phyloP scores from a whole-genome alignment of 2,888 invertebrate genomes.

The Athripsodes cinereus region DNA sequence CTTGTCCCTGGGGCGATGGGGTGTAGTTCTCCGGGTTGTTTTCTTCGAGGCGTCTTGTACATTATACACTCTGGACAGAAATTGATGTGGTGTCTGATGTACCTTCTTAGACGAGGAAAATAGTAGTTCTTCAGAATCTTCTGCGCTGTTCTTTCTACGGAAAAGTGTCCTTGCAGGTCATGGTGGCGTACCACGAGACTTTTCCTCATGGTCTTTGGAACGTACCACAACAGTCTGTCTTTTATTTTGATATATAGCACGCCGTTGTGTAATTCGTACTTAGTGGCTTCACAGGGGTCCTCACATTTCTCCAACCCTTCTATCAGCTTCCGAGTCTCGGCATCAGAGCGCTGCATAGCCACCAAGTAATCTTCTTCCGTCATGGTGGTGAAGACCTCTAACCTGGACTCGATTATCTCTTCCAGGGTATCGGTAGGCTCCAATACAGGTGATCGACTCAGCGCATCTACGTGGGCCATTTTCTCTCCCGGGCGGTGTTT shows the following conservation, averaged over 20 bases:
- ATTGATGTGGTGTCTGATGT: neutral
- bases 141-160: too few relatives aligned
- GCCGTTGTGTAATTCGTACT: neutral
- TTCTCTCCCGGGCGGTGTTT: too few relatives aligned
- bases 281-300: neutral
- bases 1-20: neutral
- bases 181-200: too few relatives aligned
- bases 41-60: neutral
- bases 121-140: neutral
- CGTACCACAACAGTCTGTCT: too few relatives aligned
- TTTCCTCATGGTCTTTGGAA: too few relatives aligned
- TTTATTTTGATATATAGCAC: neutral
- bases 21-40: neutral
- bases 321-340: neutral
- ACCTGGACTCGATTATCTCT: too few relatives aligned
- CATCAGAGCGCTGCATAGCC: neutral
- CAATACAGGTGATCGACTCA: neutral
- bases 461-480: conserved; percentile 1
- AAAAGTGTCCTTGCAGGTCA: too few relatives aligned
- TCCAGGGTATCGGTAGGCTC: conserved; percentile 1
- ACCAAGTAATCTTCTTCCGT: neutral
- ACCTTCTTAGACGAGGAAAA: neutral
- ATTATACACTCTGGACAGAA: too few relatives aligned
- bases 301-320: too few relatives aligned
- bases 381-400: neutral